These are phyloP conservation scores for Limnephilus auricula DNA, from an alignment of 2,888 invertebrate genomes.

Conservation along the genomic window DNA sequence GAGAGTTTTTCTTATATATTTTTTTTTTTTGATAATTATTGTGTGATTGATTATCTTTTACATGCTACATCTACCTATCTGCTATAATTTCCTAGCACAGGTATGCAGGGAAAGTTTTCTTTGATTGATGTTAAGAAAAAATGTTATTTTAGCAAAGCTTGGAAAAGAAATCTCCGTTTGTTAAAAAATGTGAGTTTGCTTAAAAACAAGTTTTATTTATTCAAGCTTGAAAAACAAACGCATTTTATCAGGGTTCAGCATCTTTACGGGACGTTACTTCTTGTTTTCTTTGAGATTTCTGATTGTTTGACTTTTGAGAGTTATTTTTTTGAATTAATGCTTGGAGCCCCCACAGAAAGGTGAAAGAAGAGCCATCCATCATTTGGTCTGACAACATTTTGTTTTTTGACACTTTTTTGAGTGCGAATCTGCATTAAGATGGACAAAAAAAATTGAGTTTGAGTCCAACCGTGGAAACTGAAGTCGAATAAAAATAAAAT, in stretches of 20 bases:
- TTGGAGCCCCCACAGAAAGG: constrained; percentile 32
- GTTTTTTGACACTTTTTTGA: constrained; percentile 45
- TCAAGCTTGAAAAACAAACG: constrained; percentile 66
- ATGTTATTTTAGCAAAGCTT: constrained; percentile 26
- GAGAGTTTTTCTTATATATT: too few species aligned
- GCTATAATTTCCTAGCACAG: not conserved
- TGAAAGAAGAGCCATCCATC: constrained; percentile 64
- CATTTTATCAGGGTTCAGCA: constrained; percentile 66
- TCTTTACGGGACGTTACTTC: constrained; percentile 66
- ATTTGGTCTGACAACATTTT: constrained; percentile 62
- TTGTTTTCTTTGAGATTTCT: constrained; percentile 62
- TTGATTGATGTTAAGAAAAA: not conserved
- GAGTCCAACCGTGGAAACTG: not conserved
- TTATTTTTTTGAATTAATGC: constrained; percentile 66
- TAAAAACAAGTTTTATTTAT: constrained; percentile 64
- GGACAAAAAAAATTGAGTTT: constrained; percentile 2
- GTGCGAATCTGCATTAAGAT: constrained; percentile 29
- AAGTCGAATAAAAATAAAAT: not conserved
- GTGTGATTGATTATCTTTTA: not conserved
- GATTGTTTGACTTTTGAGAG: constrained; percentile 65
- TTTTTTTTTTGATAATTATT: too few species aligned
- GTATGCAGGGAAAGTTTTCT: not conserved
- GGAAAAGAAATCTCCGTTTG: not conserved
- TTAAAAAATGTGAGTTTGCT: not conserved
- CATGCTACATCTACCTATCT: not conserved